Evolutionary conservation across 2,888 invertebrate genomes (phyloP), one percentile per base, ranked within the genome.

Genomic region (Brenthis ino): DNA sequence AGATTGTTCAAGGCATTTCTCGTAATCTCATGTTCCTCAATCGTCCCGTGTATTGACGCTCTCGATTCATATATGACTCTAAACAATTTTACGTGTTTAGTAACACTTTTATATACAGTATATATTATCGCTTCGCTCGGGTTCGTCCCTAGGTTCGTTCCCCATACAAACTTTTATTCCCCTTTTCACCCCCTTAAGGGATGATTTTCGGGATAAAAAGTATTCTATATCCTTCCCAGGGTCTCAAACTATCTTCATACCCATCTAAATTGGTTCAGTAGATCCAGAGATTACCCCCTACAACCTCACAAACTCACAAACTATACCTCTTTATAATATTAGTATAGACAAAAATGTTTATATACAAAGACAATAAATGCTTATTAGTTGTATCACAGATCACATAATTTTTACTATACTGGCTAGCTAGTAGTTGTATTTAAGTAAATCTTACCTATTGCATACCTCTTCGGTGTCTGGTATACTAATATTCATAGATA

Each of bases 401-500:
- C 16, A 16, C 16, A 16, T 16, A 16, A 16, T 16, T 0, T 16
- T 16, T 16, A 16, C 0, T 16, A 16, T 16, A 16, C 16, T 16
- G 0, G 16, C 16, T 16, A 16, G 16, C 0, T 16, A 16, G 16
- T 16, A 16, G 12, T 50, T 50, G 5, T 1, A 13, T 20, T 28
- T 28, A 28, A 28, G 28, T 28, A 28, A 28, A 4, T 20, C 50
- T 14, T 12, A 91, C 91, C 91, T 86, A 67, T 77, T 82, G 71
- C 81, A 85, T 3, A 90, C 85, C 73, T 92, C 91, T 54, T 90
- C 88, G 2, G 86, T 83, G 75, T 92, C 91, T 0, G 91, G 85
- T 51, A 91, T 76, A 56, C 84, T 87, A 51, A 92, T 82, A 60
- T 82, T 81, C 70, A 91, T 77, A 0, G 88, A 83, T 0, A 77